Conservation (phyloP, 2,113 vertebrate genomes). For the Paralichthys olivaceus region DNA sequence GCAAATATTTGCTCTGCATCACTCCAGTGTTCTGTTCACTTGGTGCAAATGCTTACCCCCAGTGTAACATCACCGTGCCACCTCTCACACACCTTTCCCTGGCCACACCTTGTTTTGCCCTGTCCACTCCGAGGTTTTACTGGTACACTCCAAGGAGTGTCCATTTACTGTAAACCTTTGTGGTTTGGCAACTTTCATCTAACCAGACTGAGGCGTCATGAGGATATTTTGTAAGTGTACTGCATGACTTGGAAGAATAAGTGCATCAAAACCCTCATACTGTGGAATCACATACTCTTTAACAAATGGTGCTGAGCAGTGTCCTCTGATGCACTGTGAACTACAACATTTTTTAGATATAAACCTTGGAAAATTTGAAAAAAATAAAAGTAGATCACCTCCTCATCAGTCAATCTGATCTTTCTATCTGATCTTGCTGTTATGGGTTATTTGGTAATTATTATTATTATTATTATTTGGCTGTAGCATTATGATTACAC, state of each 20-base stretch:
- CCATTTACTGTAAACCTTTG: slow-evolving; percentile 66
- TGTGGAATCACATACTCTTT: not conserved
- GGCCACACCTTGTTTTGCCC: slow-evolving; percentile 71
- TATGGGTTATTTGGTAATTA: no score
- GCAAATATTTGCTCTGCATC: slow-evolving; percentile 67
- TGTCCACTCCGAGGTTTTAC: slow-evolving; percentile 18
- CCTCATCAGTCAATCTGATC: no score
- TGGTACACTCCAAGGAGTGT: slow-evolving; percentile 52
- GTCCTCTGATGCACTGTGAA: not conserved
- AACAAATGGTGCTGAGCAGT: not conserved
- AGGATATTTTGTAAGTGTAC: not conserved
- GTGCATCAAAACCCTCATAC: not conserved
- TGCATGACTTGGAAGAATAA: not conserved
- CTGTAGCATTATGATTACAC: no score
- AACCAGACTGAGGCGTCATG: not conserved
- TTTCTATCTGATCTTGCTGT: no score
- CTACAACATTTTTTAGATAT: not conserved
- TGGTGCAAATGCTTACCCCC: slow-evolving; percentile 47
- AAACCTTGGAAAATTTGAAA: not conserved
- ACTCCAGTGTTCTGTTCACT: not conserved
- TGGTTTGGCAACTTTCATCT: slow-evolving; percentile 2
- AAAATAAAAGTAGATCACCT: not conserved
- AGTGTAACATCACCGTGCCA: not conserved
- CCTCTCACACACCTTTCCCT: not conserved
- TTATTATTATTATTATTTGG: no score